Percentiles rank a stretch among this genome's conserved stretches.
These are phyloP conservation scores for Cinclus mexicanus DNA, from an alignment of 2,113 vertebrate species.

Conservation along the genomic window DNA sequence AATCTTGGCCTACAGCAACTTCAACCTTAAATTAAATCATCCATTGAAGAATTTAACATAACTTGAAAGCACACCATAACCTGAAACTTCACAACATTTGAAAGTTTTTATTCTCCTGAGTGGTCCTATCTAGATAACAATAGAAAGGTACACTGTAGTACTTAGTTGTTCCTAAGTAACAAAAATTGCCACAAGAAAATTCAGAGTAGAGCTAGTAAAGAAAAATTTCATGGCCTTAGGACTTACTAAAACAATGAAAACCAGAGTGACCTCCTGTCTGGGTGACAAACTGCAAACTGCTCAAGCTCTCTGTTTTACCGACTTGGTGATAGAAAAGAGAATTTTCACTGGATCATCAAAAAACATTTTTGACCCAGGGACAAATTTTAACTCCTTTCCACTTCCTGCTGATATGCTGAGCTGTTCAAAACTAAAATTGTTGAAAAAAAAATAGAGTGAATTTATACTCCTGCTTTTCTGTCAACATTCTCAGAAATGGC, in stretches of 20 bases:
- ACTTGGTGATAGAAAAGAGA: neutral
- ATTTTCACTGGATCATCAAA: slow-evolving; percentile 16
- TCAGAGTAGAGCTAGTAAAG: neutral
- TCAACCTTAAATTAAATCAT: neutral
- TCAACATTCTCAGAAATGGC: neutral
- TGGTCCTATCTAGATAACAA: neutral
- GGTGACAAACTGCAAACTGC: neutral
- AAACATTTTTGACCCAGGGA: neutral
- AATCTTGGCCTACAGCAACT: neutral
- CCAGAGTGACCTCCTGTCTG: neutral
- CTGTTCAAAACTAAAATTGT: neutral
- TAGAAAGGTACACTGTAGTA: neutral
- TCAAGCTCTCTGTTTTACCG: neutral
- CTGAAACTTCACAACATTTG: neutral
- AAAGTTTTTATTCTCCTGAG: neutral
- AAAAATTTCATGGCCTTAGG: neutral
- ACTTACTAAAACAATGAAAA: neutral
- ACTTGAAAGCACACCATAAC: neutral
- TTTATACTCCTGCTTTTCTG: neutral
- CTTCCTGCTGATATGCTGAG: slow-evolving; percentile 31
- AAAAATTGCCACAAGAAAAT: neutral
- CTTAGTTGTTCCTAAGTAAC: neutral
- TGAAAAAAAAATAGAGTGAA: neutral
- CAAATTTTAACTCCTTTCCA: slow-evolving; percentile 24
- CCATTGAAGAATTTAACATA: neutral